Percentiles rank a stretch among this genome's conserved stretches.
These are phyloP conservation scores for Coregonus sp. DNA, from an alignment of 2,797 vertebrate species.

Conservation along the genomic window DNA sequence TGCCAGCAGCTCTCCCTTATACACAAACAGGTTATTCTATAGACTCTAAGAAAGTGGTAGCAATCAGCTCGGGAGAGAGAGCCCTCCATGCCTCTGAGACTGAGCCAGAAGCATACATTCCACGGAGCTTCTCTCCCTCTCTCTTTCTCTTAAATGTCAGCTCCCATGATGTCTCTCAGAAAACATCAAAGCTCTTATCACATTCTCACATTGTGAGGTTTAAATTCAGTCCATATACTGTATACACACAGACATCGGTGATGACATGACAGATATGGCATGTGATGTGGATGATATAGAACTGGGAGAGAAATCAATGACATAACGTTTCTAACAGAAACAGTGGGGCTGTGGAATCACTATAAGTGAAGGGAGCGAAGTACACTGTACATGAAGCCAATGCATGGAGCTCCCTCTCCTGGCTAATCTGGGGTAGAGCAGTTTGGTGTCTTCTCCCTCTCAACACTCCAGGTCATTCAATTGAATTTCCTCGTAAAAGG, in stretches of 20 bases:
- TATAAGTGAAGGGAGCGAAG: not conserved
- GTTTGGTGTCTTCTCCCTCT: slow-evolving; percentile 7
- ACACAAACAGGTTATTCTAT: not conserved
- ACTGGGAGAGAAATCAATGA: slow-evolving; percentile 63
- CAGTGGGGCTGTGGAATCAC: slow-evolving; percentile 3
- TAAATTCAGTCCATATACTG: not conserved
- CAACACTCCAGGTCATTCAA: slow-evolving; percentile 41
- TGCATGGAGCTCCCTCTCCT: slow-evolving; percentile 72
- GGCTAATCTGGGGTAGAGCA: slow-evolving; percentile 37
- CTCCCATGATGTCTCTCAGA: slow-evolving; percentile 42
- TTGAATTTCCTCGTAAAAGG: slow-evolving; percentile 37
- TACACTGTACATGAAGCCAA: slow-evolving; percentile 45
- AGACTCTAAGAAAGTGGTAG: slow-evolving; percentile 42
- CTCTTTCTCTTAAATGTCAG: slow-evolving; percentile 58
- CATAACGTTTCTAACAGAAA: slow-evolving; percentile 59
- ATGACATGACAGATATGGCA: slow-evolving; percentile 65
- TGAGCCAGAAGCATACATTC: slow-evolving; percentile 42
- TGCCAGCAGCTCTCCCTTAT: slow-evolving; percentile 43
- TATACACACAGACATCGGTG: slow-evolving; percentile 7
- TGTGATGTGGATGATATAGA: slow-evolving; percentile 66
- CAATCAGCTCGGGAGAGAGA: slow-evolving; percentile 51
- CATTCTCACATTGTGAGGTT: not conserved
- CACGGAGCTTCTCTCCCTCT: slow-evolving; percentile 9
- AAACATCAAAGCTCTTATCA: slow-evolving; percentile 41
- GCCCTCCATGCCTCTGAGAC: slow-evolving; percentile 21